These are phyloP conservation scores for Craterocephalus amniculus DNA, from an alignment of 2,797 vertebrate species.

Conservation along the genomic window DNA sequence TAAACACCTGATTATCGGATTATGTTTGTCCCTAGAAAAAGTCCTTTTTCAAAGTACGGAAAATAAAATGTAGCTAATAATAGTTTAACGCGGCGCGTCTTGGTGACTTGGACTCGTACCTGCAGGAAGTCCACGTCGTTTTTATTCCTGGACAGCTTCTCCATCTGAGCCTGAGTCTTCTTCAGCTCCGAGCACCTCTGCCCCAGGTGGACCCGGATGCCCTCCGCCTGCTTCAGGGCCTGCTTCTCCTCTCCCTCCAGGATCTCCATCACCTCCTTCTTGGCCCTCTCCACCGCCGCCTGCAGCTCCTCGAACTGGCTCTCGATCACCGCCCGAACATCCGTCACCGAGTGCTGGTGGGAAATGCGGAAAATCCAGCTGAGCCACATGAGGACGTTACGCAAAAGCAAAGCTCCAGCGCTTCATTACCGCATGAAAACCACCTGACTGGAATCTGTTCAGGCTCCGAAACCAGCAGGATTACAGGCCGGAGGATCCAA, in stretches of 20 bases:
- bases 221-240: slow-evolving; percentile 82
- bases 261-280: slow-evolving; percentile 80
- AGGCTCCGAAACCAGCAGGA: not conserved
- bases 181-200: slow-evolving; percentile 80
- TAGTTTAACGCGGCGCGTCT: no score
- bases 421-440: not conserved
- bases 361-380: not conserved
- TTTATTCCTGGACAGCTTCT: slow-evolving; percentile 80
- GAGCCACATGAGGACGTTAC: not conserved
- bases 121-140: slow-evolving; percentile 86
- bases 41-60: no score
- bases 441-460: no score
- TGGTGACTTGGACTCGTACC: slow-evolving; percentile 53
- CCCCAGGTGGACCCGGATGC: slow-evolving; percentile 86
- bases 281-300: slow-evolving; percentile 77
- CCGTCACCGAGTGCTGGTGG: slow-evolving; percentile 81
- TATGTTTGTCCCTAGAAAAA: no score
- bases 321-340: slow-evolving; percentile 80
- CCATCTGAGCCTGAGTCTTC: slow-evolving; percentile 81
- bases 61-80: no score
- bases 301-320: slow-evolving; percentile 84
- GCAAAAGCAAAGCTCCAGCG: not conserved
- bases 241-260: slow-evolving; percentile 85
- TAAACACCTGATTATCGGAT: no score
- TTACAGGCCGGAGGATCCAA: not conserved